Base-by-base conservation (phyloP, 2,888 invertebrate species). In the Ormyrus thymus region DNA sequence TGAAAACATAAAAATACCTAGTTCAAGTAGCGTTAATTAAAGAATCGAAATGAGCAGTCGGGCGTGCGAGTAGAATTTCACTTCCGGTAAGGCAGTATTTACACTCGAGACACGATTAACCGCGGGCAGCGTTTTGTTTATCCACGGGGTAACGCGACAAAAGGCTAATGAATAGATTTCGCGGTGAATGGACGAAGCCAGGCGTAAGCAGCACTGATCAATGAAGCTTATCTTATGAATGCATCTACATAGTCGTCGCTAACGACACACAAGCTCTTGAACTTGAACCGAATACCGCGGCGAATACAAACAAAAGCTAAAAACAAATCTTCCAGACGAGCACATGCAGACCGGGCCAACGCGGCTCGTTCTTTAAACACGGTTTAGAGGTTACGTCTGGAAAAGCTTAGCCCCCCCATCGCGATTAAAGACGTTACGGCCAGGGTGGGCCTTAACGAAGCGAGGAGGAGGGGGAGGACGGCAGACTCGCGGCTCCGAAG, bases 181-280 rank as follows among this genome's bases (percentile, higher is more conserved):
- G 53, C 7, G 56, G 48, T 58, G 65, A 56, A 65, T 74, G 56
- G 65, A 29, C 29, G 29, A 59, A 59, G 13, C 61, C 62, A 53
- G 13, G 65, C 55, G 58, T 74, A 66, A 74, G 66, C 66, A 58
- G 65, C 58, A 13, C 74, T 56, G 64, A 74, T 74, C 66, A 74
- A 29, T 74, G 74, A 74, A 66, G 74, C 66, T 66, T 74, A 66
- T 74, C 64, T 65, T 15, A 46, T 45, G 66, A 74, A 58, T 66
- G 66, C 65, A 74, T 74, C 74, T 51, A 29, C 61, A 59, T 68
- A 68, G 56, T 13, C 59, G 46, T 29, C n/a, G 45, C 62, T 62
- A 61, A 75, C 50, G 62, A 76, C 76, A 56, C 29, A 29, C 29
- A 4, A 69, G 76, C 59, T 69, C 76, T 69, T 75, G 75, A 75